phyloP scores from a whole-genome alignment of 2,888 invertebrate species.

The Onthophagus sagittarius region DNA sequence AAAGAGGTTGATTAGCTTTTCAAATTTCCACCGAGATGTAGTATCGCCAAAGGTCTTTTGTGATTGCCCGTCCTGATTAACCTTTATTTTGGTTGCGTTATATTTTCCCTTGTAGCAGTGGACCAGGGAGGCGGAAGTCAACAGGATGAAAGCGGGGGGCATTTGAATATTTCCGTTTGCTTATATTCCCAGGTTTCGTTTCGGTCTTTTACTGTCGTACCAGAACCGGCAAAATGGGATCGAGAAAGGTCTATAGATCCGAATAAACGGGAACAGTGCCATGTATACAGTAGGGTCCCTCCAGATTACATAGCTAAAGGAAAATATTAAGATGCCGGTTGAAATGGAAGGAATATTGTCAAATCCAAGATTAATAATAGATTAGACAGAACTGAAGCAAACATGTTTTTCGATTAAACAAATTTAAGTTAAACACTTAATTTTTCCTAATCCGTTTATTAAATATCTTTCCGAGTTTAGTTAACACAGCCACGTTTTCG shows the following conservation, averaged over 20 bases:
- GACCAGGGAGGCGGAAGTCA: background rate
- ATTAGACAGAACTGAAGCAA: background rate
- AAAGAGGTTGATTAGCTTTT: slow-evolving; percentile 11
- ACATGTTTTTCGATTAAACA: too few relatives aligned
- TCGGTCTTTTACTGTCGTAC: background rate
- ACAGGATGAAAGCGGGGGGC: background rate
- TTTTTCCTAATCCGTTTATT: background rate
- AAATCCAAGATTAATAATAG: background rate
- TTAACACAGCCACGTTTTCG: background rate
- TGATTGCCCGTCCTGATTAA: slow-evolving; percentile 12
- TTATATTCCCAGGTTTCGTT: background rate
- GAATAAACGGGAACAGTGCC: background rate
- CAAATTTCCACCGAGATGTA: slow-evolving; percentile 6
- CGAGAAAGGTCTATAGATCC: background rate
- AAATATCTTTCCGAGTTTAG: background rate
- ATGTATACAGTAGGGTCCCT: background rate
- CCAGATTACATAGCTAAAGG: background rate
- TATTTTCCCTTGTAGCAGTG: background rate
- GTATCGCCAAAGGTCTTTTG: slow-evolving; percentile 10
- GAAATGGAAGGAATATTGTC: background rate
- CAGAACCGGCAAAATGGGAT: background rate
- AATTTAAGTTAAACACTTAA: background rate
- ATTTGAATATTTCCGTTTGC: slow-evolving; percentile 7
- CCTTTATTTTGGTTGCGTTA: slow-evolving; percentile 2
- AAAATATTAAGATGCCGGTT: background rate